phyloP scores from a whole-genome alignment of 2,888 invertebrate genomes.

The Lottia gigantea region DNA sequence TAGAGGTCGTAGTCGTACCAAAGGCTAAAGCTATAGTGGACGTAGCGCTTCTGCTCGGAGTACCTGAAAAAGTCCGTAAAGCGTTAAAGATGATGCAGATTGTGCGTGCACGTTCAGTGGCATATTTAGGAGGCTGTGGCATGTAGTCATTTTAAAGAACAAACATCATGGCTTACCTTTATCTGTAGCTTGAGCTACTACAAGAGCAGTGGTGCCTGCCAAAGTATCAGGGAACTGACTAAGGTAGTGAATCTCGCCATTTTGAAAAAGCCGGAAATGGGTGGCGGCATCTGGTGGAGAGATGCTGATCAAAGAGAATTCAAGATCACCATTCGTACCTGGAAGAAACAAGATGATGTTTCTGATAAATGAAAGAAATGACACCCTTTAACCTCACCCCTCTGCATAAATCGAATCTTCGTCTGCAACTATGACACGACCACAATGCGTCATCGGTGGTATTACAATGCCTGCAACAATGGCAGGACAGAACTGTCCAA shows the following conservation, averaged over 20 bases:
- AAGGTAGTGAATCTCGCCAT: neutral
- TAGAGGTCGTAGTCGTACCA: conserved; percentile 12
- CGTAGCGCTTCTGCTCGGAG: conserved; percentile 15
- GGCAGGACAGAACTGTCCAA: too few species aligned
- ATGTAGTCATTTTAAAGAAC: too few species aligned
- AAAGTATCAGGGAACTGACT: neutral
- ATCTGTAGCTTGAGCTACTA: conserved; percentile 1
- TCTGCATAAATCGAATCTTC: too few species aligned
- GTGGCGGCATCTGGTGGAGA: neutral
- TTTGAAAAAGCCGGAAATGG: neutral
- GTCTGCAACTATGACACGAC: too few species aligned
- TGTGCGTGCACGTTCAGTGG: too few species aligned
- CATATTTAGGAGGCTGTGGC: neutral
- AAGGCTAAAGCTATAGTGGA: conserved; percentile 10
- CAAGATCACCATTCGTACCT: conserved; percentile 1
- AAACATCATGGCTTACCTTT: neutral
- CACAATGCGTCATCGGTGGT: too few species aligned
- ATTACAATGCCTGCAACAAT: too few species aligned
- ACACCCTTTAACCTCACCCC: too few species aligned
- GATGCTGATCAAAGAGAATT: neutral
- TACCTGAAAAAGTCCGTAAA: neutral
- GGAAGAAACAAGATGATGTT: neutral
- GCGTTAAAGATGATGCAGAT: too few species aligned
- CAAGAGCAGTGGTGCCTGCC: neutral
- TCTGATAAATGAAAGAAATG: too few species aligned